These are phyloP conservation scores for Muntiacus reevesi DNA, from an alignment of 2,113 vertebrate genomes.

Conservation along the genomic window DNA sequence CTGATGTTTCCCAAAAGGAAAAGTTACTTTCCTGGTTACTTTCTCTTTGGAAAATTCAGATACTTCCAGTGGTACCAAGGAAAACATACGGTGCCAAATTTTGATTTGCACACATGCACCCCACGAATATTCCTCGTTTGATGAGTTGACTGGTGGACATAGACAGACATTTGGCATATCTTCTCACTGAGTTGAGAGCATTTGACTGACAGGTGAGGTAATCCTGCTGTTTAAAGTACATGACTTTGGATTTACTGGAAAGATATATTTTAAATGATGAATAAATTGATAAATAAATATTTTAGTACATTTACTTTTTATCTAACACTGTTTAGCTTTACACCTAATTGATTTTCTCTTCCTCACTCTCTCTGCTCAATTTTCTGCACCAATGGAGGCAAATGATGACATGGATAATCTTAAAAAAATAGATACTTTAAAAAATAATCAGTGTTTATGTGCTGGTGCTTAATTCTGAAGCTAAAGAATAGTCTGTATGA, in stretches of 20 bases:
- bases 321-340: neutral
- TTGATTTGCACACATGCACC: fast-evolving
- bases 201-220: neutral
- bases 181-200: neutral
- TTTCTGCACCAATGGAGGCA: neutral
- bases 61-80: neutral
- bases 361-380: neutral
- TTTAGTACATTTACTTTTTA: neutral
- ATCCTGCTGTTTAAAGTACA: neutral
- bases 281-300: neutral
- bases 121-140: neutral
- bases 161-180: neutral
- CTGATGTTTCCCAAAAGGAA: neutral
- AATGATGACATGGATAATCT: neutral
- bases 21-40: neutral
- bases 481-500: neutral
- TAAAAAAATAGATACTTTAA: neutral
- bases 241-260: neutral
- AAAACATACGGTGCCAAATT: neutral
- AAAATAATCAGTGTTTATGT: neutral
- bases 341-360: neutral
- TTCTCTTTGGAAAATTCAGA: neutral
- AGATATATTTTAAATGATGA: neutral
- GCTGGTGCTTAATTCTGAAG: neutral
- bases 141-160: neutral